Percentiles rank a stretch among this genome's conserved stretches.
phyloP scores from a whole-genome alignment of 2,888 invertebrate genomes.

The Alcis repandata region DNA sequence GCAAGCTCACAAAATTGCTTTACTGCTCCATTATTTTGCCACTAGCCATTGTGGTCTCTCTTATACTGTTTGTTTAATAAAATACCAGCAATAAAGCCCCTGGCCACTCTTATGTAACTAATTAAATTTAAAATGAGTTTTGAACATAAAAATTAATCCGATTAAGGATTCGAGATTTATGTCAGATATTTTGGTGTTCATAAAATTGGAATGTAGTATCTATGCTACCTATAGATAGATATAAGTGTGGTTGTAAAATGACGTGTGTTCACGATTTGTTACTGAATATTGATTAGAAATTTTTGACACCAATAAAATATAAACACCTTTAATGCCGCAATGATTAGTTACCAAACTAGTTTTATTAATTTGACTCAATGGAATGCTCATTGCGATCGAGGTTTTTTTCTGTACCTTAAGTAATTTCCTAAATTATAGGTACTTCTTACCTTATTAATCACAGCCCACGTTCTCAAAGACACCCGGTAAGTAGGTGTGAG shows the following conservation, averaged over 20 bases:
- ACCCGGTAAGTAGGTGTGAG: background rate
- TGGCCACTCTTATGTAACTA: constrained; percentile 23
- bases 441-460: background rate
- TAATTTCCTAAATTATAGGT: background rate
- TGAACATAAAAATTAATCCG: constrained; percentile 34
- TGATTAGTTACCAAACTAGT: constrained; percentile 17
- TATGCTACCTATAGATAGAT: constrained; percentile 8
- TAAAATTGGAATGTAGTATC: constrained; percentile 29
- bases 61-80: constrained; percentile 61
- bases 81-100: constrained; percentile 41
- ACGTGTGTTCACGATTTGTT: constrained; percentile 29
- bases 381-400: background rate
- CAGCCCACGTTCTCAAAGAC: constrained; percentile 1
- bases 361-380: constrained; percentile 1
- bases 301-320: constrained; percentile 23
- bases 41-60: constrained; percentile 54
- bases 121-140: constrained; percentile 30
- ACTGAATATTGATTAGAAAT: constrained; percentile 18
- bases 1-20: constrained; percentile 62
- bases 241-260: constrained; percentile 26
- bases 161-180: constrained; percentile 34
- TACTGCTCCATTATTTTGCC: constrained; percentile 57
- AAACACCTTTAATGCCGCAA: constrained; percentile 18
- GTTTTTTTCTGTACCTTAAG: background rate
- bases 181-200: constrained; percentile 22